Evolutionary conservation across 2,113 vertebrate genomes (phyloP), one percentile per base, ranked within the genome.

Genomic region (Crotalus viridis): DNA sequence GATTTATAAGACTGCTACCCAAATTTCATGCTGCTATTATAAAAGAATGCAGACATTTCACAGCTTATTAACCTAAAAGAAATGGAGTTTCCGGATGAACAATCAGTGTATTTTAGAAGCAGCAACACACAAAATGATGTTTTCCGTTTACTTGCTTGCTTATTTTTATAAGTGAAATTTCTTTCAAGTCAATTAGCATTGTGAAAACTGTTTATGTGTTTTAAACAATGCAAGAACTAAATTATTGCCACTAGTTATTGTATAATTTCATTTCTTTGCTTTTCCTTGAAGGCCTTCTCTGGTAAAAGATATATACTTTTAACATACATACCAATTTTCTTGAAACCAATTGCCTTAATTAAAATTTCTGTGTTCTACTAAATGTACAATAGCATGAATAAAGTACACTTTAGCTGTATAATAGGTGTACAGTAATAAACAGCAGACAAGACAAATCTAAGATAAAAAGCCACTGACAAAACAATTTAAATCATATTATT

Each of bases 181-280:
- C 33, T 88, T 92, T 88, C 91, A 74, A 74, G 48, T 69, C 86
- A 51, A 87, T 33, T n/a, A 91, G 85, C 85, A 88, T 88, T 92
- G 91, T 88, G 87, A 74, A 46, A 88, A 28, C 39, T 92, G 59
- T 88, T 88, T 74, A 55, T 54, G 51, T 61, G 43, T 55, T 69
- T 55, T 43, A 92, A 74, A 56, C 59, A 92, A 92, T 88, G 54
- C 4, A 8, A 74, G 39, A 55, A 39, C 48, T 21, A 43, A 55
- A 54, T 13, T 88, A 33, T n/a, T 4, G 2, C 57, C 52, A 88
- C 52, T 88, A 74, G 59, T 92, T 39, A 57, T 24, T 91, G 19
- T 85, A n/a, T 88, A 43, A 92, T 88, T 87, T 88, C 10, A 61
- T 69, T 88, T 33, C 56, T 91, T 91, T 91, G 85, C 55, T 69